Base-by-base conservation (phyloP, 2,113 vertebrate species). In the Myrmecobius fasciatus region DNA sequence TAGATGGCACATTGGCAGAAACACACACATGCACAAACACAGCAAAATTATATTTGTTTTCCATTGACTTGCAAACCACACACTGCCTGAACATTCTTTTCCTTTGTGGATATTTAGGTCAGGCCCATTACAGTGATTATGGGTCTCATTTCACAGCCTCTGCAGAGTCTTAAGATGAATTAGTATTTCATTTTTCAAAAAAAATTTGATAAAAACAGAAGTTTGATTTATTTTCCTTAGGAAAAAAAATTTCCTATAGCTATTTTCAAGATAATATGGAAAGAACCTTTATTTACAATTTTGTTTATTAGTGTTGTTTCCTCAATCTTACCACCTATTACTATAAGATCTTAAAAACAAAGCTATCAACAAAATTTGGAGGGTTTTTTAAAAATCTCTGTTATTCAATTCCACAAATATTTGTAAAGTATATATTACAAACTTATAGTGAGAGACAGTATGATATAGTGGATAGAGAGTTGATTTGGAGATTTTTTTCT, bases 201-300 rank as follows among this genome's bases (percentile, higher is more conserved):
- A 49, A 90, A 53, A 89, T 83, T 91, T 94, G 60, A 26, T 96
- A 31, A 96, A 96, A 54, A 20, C 7, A 54, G 9, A 4, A 94
- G 1, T 11, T 24, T 90, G n/a, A 36, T 5, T 25, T 56, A 2
- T 67, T 94, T 96, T 95, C 12, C n/a, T 52, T 95, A 92, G 25
- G 0, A 5, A 93, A n/a, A n/a, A n/a, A n/a, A n/a, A n/a, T n/a
- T n/a, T n/a, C 46, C 36, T 54, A 52, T 49, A 93, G 8, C 1
- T 88, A 5, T 36, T 95, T 5, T 54, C 26, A 24, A 6, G 25
- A 60, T 89, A 94, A 0, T 89, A 49, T 89, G 47, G 28, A n/a
- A 89, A 28, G 3, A 48, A 75, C 92, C 1, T 31, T 89, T 60
- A n/a, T 97, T 94, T 25, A 26, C 52, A 90, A 56, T 92, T 93